These are phyloP conservation scores for Clitarchus hookeri DNA, from an alignment of 2,888 invertebrate species.

Conservation along the genomic window DNA sequence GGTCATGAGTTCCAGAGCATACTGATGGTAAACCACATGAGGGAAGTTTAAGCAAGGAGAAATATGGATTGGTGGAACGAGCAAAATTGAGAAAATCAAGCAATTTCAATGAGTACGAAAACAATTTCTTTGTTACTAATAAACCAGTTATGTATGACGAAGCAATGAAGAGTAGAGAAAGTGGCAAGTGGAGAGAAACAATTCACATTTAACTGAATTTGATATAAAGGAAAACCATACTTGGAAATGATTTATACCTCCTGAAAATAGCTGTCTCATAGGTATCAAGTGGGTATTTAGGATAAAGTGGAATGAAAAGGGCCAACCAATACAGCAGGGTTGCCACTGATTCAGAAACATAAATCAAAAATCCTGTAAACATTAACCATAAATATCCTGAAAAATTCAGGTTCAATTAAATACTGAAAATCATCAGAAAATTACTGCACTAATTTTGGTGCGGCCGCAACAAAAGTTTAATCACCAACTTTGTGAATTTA, in stretches of 20 bases:
- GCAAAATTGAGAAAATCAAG: neutral
- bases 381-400: no score
- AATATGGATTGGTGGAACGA: neutral
- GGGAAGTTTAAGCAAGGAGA: neutral
- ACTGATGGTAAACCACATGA: no score
- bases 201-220: neutral
- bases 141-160: neutral
- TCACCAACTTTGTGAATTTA: no score
- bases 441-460: no score
- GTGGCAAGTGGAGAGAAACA: neutral
- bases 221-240: neutral
- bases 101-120: neutral
- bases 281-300: neutral
- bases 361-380: no score
- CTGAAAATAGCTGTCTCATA: neutral
- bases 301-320: neutral
- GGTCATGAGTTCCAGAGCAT: neutral
- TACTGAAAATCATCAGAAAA: no score
- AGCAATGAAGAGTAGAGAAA: neutral
- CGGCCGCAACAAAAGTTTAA: no score
- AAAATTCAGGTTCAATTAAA: no score
- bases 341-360: no score
- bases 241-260: neutral
- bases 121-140: neutral
- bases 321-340: neutral